A percentile compares a stretch with the other conserved stretches of the same genome.
Evolutionary conservation across 2,113 vertebrate genomes (phyloP).

Genomic region (Pica pica): DNA sequence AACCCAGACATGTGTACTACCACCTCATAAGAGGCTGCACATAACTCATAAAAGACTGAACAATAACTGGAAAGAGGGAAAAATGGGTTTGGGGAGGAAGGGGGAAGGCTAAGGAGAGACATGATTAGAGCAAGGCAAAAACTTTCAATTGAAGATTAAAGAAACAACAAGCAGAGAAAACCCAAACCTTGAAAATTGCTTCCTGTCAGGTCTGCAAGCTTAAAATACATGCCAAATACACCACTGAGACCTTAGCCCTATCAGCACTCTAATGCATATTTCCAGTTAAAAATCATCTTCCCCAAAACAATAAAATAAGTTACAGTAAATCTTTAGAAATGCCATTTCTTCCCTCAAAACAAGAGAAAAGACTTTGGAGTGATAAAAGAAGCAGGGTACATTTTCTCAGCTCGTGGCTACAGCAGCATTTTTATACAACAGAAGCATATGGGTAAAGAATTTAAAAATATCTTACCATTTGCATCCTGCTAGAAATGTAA

Average conservation of each 20-base stretch:
- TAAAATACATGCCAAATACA: background rate
- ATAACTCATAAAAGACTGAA: background rate
- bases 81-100: accelerated
- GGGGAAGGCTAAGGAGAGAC: too few species aligned
- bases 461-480: background rate
- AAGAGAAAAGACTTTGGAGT: background rate
- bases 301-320: background rate
- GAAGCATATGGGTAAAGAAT: background rate
- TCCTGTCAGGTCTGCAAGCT: background rate
- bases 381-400: background rate
- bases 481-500: background rate
- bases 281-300: background rate
- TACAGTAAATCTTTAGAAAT: background rate
- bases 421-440: background rate
- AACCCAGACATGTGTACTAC: background rate
- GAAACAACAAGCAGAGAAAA: background rate
- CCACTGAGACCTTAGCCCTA: background rate
- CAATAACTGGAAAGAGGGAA: background rate
- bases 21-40: background rate
- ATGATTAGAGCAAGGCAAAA: background rate
- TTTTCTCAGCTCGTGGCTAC: background rate
- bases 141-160: background rate
- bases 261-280: background rate
- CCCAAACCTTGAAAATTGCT: background rate
- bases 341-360: background rate